These are phyloP conservation scores for Nyctalus aviator DNA, from an alignment of 2,797 vertebrate species.

Conservation along the genomic window DNA sequence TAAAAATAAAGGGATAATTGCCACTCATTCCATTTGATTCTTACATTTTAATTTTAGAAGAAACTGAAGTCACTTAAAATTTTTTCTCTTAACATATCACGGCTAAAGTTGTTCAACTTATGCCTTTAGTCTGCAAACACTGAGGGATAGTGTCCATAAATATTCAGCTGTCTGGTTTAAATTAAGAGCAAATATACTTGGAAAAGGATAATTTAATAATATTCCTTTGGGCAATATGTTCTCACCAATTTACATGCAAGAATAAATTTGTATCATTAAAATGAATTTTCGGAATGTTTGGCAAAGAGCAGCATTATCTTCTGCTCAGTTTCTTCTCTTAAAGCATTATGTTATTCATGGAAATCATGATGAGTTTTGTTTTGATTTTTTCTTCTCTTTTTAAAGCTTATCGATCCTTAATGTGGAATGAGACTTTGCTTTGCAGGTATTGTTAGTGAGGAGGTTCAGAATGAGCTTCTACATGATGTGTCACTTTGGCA, in stretches of 20 bases:
- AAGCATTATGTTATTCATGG: constrained; percentile 60
- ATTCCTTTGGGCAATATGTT: not conserved
- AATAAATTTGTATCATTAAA: constrained; percentile 36
- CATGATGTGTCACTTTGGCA: not conserved
- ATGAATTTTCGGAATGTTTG: constrained; percentile 41
- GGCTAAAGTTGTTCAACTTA: not conserved
- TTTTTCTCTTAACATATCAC: not conserved
- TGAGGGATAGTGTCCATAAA: constrained; percentile 1
- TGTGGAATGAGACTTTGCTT: constrained; percentile 70
- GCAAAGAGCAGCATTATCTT: not conserved
- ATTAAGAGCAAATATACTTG: constrained; percentile 45
- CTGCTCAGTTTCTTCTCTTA: not conserved
- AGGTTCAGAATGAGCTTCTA: not conserved
- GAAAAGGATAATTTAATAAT: constrained; percentile 46
- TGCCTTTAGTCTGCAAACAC: constrained; percentile 34
- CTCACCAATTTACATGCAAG: not conserved
- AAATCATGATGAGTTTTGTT: constrained; percentile 47
- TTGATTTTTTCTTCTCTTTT: constrained; percentile 71
- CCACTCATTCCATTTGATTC: not conserved
- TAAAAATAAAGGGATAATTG: constrained; percentile 1
- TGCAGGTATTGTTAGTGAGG: constrained; percentile 74
- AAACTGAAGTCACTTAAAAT: constrained; percentile 20
- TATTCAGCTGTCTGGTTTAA: constrained; percentile 55
- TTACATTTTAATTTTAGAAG: constrained; percentile 55
- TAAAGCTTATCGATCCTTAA: constrained; percentile 64